phyloP scores from a whole-genome alignment of 2,797 vertebrate genomes.

The Agapornis canus region DNA sequence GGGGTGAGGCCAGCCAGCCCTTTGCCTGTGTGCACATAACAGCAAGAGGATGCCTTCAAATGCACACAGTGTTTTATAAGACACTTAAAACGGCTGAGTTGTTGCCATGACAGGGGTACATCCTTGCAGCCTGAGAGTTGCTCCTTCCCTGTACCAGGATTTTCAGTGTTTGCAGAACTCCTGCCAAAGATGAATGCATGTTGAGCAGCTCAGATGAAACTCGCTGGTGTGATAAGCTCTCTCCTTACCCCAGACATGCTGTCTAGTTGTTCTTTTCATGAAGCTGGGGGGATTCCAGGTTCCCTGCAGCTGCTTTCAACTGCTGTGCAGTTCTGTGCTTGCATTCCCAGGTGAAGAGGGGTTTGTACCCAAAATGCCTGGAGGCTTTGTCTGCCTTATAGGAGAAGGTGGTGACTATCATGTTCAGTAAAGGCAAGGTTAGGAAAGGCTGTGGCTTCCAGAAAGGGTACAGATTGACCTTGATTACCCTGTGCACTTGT shows the following conservation, averaged over 20 bases:
- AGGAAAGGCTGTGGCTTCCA: constrained; percentile 31
- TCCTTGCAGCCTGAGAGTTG: background rate
- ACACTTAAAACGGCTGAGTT: background rate
- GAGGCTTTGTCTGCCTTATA: constrained; percentile 46
- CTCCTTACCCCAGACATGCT: background rate
- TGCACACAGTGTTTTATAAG: no score
- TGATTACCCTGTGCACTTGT: background rate
- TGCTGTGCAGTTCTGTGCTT: constrained; percentile 27
- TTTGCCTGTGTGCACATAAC: no score
- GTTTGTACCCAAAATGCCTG: constrained; percentile 49
- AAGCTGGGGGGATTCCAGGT: background rate
- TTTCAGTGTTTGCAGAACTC: background rate
- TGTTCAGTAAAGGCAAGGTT: constrained; percentile 7
- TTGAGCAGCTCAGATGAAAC: background rate
- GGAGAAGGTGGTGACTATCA: background rate
- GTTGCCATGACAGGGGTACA: background rate
- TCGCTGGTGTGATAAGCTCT: background rate
- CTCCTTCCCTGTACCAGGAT: background rate
- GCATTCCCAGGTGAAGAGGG: constrained; percentile 30
- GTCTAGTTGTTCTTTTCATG: background rate
- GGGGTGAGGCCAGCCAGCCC: background rate
- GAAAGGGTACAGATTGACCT: background rate
- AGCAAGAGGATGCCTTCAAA: background rate
- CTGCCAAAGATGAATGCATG: background rate
- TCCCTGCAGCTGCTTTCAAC: background rate